Evolutionary conservation across 2,113 vertebrate genomes (phyloP).

Genomic region (Cyphomyrus discorhynchus): DNA sequence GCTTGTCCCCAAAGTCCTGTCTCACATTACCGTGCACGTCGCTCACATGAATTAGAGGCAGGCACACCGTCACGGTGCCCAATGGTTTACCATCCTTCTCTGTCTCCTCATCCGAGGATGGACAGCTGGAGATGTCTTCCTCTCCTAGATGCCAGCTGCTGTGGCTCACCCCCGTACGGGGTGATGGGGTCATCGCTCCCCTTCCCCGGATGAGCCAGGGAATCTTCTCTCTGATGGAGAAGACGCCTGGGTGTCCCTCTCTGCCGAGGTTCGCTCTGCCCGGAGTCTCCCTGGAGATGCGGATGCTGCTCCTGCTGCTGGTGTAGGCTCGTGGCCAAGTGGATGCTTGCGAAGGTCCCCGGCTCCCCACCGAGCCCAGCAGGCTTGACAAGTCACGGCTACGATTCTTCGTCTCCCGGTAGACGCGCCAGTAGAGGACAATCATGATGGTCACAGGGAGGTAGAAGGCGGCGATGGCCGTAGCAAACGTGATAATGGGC

Average conservation of each 20-base stretch:
- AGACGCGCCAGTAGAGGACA: slow-evolving; percentile 68
- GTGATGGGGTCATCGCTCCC: slow-evolving; percentile 10
- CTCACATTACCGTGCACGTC: slow-evolving; percentile 5
- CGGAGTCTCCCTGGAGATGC: slow-evolving; percentile 44
- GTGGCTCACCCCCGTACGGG: slow-evolving; percentile 23
- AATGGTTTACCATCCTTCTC: slow-evolving; percentile 44
- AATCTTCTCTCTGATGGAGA: slow-evolving; percentile 27
- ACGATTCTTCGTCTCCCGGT: slow-evolving; percentile 64
- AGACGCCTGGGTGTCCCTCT: slow-evolving; percentile 14
- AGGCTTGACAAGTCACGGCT: slow-evolving; percentile 57
- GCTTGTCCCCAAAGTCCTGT: slow-evolving; percentile 15
- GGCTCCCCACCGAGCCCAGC: slow-evolving; percentile 46
- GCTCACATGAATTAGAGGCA: slow-evolving; percentile 51
- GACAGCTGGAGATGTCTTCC: slow-evolving; percentile 51
- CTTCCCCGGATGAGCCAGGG: slow-evolving; percentile 28
- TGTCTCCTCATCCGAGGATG: slow-evolving; percentile 58
- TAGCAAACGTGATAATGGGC: slow-evolving; percentile 65
- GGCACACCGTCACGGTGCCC: slow-evolving; percentile 39
- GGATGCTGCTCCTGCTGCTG: slow-evolving; percentile 53
- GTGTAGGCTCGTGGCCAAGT: slow-evolving; percentile 18
- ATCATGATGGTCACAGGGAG: slow-evolving; percentile 69
- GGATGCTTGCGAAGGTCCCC: slow-evolving; percentile 32
- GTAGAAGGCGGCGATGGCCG: slow-evolving; percentile 70
- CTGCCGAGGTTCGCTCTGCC: neutral
- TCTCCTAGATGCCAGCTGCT: slow-evolving; percentile 58